Evolutionary conservation across 2,797 vertebrate species (phyloP).

Genomic region (Nothura maculosa): DNA sequence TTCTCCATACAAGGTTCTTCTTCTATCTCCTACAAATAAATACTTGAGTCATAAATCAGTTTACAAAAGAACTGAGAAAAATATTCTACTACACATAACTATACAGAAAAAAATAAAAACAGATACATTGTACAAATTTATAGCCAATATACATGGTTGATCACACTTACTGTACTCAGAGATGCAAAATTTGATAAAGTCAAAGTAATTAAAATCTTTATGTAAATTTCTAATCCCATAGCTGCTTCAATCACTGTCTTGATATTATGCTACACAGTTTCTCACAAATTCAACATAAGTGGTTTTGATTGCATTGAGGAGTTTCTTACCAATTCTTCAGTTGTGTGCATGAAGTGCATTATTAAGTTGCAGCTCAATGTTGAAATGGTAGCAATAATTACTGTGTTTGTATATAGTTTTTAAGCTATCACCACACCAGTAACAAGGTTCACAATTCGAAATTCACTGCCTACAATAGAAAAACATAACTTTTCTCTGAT

Average conservation of each 20-base stretch:
- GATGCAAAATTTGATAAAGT: background rate
- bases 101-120: background rate
- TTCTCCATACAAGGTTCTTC: background rate
- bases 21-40: background rate
- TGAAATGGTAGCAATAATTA: background rate
- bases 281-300: background rate
- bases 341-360: background rate
- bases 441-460: background rate
- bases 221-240: background rate
- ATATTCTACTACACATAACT: background rate
- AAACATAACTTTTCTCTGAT: background rate
- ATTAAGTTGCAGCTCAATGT: background rate
- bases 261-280: background rate
- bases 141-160: background rate
- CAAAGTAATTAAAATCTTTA: background rate
- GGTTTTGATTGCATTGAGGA: background rate
- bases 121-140: background rate
- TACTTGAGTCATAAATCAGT: background rate
- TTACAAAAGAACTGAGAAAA: background rate
- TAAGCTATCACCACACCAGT: background rate
- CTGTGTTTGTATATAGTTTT: background rate
- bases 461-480: background rate
- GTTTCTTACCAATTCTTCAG: background rate
- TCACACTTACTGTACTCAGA: background rate
- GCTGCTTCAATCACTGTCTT: background rate